Conservation (phyloP, 2,797 vertebrate species). For the Enteromius argenteus region DNA sequence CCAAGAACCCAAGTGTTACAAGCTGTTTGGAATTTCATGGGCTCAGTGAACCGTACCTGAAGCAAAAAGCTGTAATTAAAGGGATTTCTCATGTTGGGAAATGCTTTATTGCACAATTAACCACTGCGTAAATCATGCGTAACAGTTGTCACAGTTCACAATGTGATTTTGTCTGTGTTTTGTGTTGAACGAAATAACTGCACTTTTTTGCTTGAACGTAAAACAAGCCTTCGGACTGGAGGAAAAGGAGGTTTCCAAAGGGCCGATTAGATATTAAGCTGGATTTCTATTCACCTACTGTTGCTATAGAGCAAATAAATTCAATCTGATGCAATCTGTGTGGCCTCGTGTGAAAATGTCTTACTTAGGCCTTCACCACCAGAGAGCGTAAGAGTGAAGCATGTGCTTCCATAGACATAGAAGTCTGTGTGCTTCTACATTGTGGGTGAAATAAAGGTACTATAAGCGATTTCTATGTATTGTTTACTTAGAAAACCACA, state of each 20-base stretch:
- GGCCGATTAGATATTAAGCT: neutral
- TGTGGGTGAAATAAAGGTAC: neutral
- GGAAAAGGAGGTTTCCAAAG: neutral
- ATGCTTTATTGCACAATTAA: conserved; percentile 16
- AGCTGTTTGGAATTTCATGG: neutral
- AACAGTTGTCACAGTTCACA: neutral
- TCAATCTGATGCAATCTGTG: conserved; percentile 26
- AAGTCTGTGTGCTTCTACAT: too few species aligned
- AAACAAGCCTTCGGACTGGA: conserved; percentile 14
- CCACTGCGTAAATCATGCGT: conserved; percentile 31
- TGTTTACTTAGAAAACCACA: neutral
- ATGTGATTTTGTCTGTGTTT: neutral
- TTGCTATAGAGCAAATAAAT: conserved; percentile 65
- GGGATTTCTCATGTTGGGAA: conserved; percentile 38
- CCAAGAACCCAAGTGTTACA: neutral
- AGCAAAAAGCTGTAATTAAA: conserved; percentile 10
- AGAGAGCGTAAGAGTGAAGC: neutral
- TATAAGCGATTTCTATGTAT: neutral
- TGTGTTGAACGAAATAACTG: neutral
- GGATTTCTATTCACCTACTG: conserved; percentile 54
- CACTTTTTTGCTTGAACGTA: conserved; percentile 26
- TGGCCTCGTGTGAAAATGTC: neutral
- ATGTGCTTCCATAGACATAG: too few species aligned
- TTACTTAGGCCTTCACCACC: neutral
- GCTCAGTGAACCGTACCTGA: neutral